Conservation (phyloP, 1,140 invertebrate genomes). For the Marisa cornuarietis region DNA sequence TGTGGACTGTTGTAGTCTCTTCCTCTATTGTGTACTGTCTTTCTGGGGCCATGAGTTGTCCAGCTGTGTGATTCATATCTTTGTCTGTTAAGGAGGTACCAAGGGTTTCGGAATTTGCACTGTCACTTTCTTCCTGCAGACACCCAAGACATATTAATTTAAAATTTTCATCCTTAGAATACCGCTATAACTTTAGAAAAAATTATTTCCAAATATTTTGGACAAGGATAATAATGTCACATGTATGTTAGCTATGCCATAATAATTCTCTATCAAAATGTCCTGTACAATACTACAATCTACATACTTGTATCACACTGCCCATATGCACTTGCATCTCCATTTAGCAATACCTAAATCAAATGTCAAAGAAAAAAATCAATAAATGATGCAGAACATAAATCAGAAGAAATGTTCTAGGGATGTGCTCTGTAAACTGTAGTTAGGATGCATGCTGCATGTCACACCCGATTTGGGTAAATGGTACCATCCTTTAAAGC, state of each 20-base stretch:
- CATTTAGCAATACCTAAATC: neutral
- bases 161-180: neutral
- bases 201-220: too few relatives aligned
- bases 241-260: too few relatives aligned
- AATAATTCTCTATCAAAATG: too few relatives aligned
- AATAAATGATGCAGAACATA: neutral
- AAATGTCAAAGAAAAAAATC: neutral
- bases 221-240: too few relatives aligned
- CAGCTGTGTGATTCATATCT: neutral
- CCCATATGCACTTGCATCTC: neutral
- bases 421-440: neutral
- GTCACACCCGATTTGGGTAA: neutral
- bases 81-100: neutral
- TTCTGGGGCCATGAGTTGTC: neutral
- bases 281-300: neutral
- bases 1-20: slow-evolving; percentile 22
- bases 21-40: slow-evolving; percentile 21
- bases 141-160: slow-evolving; percentile 1
- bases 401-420: neutral
- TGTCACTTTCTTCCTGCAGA: neutral
- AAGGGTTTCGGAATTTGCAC: neutral
- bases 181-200: neutral
- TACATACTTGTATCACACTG: neutral
- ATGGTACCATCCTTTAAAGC: neutral
- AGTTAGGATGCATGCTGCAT: neutral